Conservation (phyloP, 2,888 invertebrate species). For the Tinea semifulvella region DNA sequence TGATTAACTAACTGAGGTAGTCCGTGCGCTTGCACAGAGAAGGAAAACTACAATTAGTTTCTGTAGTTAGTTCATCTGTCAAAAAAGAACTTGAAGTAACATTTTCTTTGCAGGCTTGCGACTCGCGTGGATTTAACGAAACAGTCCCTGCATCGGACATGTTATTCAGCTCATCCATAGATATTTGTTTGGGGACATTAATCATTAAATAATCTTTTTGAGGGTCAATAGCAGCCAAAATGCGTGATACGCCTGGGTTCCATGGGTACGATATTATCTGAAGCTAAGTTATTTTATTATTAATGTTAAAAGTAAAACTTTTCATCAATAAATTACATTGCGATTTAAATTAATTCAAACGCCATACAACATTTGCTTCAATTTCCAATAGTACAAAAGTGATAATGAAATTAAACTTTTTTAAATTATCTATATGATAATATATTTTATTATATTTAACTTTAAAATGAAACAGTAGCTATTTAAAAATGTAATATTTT, state of each 20-base stretch:
- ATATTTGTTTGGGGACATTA: conserved; percentile 9
- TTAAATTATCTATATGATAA: conserved; percentile 1
- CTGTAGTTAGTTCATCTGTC: too few relatives aligned
- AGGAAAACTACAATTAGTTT: conserved; percentile 18
- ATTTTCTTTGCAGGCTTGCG: too few relatives aligned
- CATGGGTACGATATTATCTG: conserved; percentile 3
- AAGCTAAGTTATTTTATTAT: neutral
- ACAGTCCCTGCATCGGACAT: too few relatives aligned
- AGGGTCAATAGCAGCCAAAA: too few relatives aligned
- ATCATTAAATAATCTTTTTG: conserved; percentile 5
- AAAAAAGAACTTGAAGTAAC: too few relatives aligned
- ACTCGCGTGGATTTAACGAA: conserved; percentile 11
- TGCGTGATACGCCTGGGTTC: conserved; percentile 18
- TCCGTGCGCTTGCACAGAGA: conserved; percentile 18
- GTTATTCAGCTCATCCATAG: too few relatives aligned
- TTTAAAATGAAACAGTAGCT: conserved; percentile 4
- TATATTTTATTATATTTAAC: neutral
- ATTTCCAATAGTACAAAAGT: conserved; percentile 6
- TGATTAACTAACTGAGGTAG: too few relatives aligned
- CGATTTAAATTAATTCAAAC: neutral
- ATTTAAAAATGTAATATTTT: conserved; percentile 11
- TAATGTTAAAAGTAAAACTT: too few relatives aligned
- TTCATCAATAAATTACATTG: too few relatives aligned
- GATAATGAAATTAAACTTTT: conserved; percentile 4
- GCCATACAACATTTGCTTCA: neutral